A percentile compares a stretch with the other conserved stretches of the same genome.
phyloP scores from a whole-genome alignment of 2,797 vertebrate species.

The Sebastes kiyomatsui region DNA sequence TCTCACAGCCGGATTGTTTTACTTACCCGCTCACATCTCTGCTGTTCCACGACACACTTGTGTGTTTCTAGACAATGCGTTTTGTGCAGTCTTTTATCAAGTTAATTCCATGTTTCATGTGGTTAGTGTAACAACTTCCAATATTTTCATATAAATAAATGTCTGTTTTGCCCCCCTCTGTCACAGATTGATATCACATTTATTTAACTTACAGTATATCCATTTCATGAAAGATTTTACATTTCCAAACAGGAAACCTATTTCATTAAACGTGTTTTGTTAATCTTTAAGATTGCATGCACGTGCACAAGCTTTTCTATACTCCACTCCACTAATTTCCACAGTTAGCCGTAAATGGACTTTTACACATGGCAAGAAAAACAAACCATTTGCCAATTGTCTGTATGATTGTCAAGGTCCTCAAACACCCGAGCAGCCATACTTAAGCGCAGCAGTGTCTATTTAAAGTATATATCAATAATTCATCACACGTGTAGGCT shows the following conservation, averaged over 20 bases:
- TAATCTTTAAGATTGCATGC: neutral
- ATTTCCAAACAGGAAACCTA: neutral
- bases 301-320: neutral
- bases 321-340: neutral
- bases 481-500: slow-evolving; percentile 8
- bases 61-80: slow-evolving; percentile 25
- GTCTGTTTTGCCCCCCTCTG: neutral
- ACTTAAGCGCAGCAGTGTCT: neutral
- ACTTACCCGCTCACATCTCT: slow-evolving; percentile 29
- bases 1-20: slow-evolving; percentile 69
- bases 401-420: neutral
- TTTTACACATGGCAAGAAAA: neutral
- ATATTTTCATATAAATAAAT: slow-evolving; percentile 18
- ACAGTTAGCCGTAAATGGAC: neutral
- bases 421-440: neutral
- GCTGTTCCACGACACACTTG: slow-evolving; percentile 30
- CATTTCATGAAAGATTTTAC: neutral
- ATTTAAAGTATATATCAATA: slow-evolving; percentile 5
- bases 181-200: neutral
- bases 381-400: neutral
- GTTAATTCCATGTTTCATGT: slow-evolving; percentile 3
- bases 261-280: neutral
- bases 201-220: neutral
- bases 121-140: slow-evolving; percentile 13
- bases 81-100: slow-evolving; percentile 16